Evolutionary conservation across 2,797 vertebrate genomes (phyloP).

Genomic region (Cephalopachus bancanus): DNA sequence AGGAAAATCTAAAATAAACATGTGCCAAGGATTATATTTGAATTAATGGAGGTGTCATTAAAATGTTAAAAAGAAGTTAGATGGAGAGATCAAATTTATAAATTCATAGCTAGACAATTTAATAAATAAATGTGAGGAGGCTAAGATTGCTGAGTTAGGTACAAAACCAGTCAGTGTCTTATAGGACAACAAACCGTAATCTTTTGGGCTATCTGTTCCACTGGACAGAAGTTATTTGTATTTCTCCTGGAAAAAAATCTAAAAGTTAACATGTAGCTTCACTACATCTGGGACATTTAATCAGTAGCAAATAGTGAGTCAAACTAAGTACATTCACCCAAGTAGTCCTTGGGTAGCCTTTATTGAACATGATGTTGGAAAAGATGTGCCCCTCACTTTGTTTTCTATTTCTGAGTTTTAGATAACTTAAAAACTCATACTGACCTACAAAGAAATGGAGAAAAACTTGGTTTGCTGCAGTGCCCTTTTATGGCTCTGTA

Average conservation of each 20-base stretch:
- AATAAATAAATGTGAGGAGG: neutral
- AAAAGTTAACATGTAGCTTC: neutral
- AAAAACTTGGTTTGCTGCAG: neutral
- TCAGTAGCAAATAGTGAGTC: neutral
- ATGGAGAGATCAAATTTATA: neutral
- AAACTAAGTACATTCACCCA: neutral
- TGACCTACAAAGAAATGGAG: neutral
- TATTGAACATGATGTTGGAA: neutral
- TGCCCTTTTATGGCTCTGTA: neutral
- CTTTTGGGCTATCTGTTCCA: neutral
- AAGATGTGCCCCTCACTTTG: neutral
- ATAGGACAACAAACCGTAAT: neutral
- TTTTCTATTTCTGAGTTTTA: constrained; percentile 20
- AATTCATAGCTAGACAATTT: neutral
- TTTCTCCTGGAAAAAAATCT: neutral
- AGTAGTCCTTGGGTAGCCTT: neutral
- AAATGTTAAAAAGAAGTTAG: neutral
- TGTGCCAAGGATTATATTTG: neutral
- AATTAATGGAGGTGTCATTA: neutral
- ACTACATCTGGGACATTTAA: neutral
- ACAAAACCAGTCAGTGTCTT: neutral
- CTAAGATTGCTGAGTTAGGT: neutral
- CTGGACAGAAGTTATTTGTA: constrained; percentile 10
- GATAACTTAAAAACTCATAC: constrained; percentile 34
- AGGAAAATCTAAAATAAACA: constrained; percentile 19